A percentile compares a stretch with the other conserved stretches of the same genome.
Conservation (phyloP, 2,113 vertebrate species). For the Xiphias gladius region DNA sequence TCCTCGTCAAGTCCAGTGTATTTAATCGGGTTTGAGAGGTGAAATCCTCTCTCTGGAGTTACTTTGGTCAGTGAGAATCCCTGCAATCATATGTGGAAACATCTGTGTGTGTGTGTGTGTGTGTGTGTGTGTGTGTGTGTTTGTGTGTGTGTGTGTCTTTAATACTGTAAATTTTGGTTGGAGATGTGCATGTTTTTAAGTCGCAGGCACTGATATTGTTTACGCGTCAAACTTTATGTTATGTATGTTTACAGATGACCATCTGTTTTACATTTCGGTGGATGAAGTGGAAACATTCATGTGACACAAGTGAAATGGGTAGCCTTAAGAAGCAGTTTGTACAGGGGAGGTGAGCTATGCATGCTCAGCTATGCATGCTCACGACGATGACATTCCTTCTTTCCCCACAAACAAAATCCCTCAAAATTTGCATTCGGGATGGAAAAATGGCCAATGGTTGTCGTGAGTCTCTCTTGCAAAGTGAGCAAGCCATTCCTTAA, state of each 20-base stretch:
- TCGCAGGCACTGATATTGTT: constrained; percentile 63
- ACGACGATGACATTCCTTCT: constrained; percentile 45
- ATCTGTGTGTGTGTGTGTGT: constrained; percentile 42
- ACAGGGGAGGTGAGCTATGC: constrained; percentile 62
- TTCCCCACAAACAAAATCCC: constrained; percentile 25
- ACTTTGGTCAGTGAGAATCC: constrained; percentile 54
- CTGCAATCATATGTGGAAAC: constrained; percentile 63
- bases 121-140: too few relatives aligned
- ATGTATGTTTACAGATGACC: constrained; percentile 63
- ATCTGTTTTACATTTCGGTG: constrained; percentile 69
- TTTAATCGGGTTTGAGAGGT: constrained; percentile 69
- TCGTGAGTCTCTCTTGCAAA: constrained; percentile 4
- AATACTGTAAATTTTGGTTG: constrained; percentile 53
- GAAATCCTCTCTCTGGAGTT: constrained; percentile 63
- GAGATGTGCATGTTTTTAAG: constrained; percentile 47
- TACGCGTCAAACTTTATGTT: constrained; percentile 55
- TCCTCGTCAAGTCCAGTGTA: constrained; percentile 48
- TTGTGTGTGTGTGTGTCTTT: constrained; percentile 38
- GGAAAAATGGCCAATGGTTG: constrained; percentile 29
- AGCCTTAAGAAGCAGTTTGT: constrained; percentile 42
- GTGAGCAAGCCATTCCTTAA: constrained; percentile 2
- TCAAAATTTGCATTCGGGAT: constrained; percentile 23
- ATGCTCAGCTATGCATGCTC: constrained; percentile 61
- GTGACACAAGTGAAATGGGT: constrained; percentile 50
- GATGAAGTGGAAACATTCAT: constrained; percentile 59